Base-by-base conservation (phyloP, 2,888 invertebrate genomes). In the Eupeodes luniger region DNA sequence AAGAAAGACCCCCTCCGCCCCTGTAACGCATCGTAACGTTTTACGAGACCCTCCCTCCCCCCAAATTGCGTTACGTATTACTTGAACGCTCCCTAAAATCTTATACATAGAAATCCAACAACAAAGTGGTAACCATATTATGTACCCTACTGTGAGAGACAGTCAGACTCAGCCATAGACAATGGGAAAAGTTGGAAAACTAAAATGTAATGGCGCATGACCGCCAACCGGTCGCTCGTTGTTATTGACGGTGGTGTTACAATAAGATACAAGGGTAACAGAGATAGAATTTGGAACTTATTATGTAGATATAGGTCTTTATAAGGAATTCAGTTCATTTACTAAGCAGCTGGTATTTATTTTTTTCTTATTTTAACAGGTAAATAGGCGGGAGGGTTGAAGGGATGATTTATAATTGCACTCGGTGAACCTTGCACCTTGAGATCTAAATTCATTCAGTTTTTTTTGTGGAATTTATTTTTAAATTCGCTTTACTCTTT, bases 201-300 rank as follows among this genome's bases (percentile, higher is more conserved):
- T 72, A 34, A 36, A 64, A 27, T 70, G 67, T 69, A 69, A 84
- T 80, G 55, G 84, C 84, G 84, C 84, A 84, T 66, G 66, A 66
- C 66, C 14, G 47, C 5, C 59, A 14, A 59, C 14, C 34, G 59
- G 59, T 59, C 1, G 9, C 0, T 40, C 40, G 6, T 40, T 4
- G 40, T 40, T 7, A 4, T 40, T 9, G 9, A 4, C 40, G 40
- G 40, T 64, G n/a, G 5, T 64, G 11, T 14, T 61, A 53, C 27
- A 27, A 27, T 27, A 27, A 27, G 27, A 27, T 27, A 27, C 16
- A 55, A 61, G 74, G 78, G 69, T 53, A 82, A 86, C 34, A 82
- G 82, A 86, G 86, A 86, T 57, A 59, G 75, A 70, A 62, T 40
- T 5, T 47, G 14, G 70, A 57, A 70, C 40, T 44, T 53, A 69